Percentiles rank a stretch among this genome's conserved stretches.
phyloP scores from a whole-genome alignment of 2,888 invertebrate species.

The Gerris lacustris region DNA sequence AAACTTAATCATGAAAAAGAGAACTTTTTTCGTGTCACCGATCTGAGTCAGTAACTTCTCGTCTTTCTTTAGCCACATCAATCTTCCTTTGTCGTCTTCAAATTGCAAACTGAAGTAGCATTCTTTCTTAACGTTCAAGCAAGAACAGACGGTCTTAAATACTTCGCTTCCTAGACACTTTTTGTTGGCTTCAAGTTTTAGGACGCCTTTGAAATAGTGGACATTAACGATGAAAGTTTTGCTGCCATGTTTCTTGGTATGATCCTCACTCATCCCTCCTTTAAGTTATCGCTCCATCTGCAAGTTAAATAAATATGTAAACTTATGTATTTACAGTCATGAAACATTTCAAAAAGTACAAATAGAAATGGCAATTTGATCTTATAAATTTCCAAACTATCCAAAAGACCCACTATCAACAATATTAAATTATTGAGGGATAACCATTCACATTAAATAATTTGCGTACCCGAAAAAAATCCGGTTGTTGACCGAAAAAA shows the following conservation, averaged over 20 bases:
- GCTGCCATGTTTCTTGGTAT: not conserved
- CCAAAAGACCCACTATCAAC: no score
- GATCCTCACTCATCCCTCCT: not conserved
- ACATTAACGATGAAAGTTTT: constrained; percentile 5
- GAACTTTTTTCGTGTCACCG: constrained; percentile 2
- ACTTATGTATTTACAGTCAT: no score
- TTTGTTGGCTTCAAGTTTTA: not conserved
- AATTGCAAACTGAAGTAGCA: constrained; percentile 2
- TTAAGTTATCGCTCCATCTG: no score
- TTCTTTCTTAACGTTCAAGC: not conserved
- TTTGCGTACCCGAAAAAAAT: no score
- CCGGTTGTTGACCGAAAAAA: no score
- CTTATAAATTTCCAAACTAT: no score
- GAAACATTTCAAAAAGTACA: no score
- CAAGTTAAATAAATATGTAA: no score
- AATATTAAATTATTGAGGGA: no score
- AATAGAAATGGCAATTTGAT: no score
- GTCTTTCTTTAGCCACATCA: not conserved
- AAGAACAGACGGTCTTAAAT: not conserved
- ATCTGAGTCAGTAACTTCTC: not conserved
- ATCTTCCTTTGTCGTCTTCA: constrained; percentile 7
- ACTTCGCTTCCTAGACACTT: not conserved
- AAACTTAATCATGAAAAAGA: constrained; percentile 1
- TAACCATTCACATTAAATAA: no score
- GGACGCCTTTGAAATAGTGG: constrained; percentile 1